Base-by-base conservation (phyloP, 2,797 vertebrate genomes). In the Gymnodraco acuticeps region DNA sequence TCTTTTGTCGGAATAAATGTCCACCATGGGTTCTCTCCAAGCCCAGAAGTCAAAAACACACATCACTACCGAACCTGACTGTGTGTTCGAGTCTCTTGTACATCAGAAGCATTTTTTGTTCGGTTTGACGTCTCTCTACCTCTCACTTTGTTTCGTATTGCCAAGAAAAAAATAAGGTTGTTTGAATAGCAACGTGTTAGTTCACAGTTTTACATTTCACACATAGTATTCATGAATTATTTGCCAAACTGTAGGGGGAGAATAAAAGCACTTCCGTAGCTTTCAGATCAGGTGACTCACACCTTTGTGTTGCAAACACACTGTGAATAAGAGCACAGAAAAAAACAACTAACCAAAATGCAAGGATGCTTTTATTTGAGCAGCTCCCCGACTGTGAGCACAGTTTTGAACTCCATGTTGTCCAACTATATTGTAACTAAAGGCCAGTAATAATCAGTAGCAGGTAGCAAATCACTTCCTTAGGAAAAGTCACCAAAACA, bases 21-120 rank as follows among this genome's bases (percentile, higher is more conserved):
- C 71, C 55, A 63, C 73, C 38, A 31, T 85, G 81, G 83, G 45
- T 86, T 88, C 82, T 89, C 84, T 90, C 84, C 84, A 80, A 89
- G 89, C 89, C 87, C 86, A 88, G 86, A 82, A 85, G 88, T 90
- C 89, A 91, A 89, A 92, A 89, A 90, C 88, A 86, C 84, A 77
- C 76, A 76, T 73, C 77, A 83, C 88, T 53, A 73, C 82, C 84
- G 52, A 81, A 79, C 70, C 78, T 58, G 83, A 87, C 84, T 79
- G 81, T 83, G 87, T 85, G 79, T 81, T 43, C 58, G 8, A 20
- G 53, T 83, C 33, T 66, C 12, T 53, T 59, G 63, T 80, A 20
- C 70, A 75, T 77, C 54, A 66, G 63, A 83, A 62, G 67, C 54
- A 50, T 78, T 71, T 69, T 65, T 71, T 64, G 5, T 64, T 83